Conservation (phyloP, 2,113 vertebrate species). For the Centrocercus urophasianus region DNA sequence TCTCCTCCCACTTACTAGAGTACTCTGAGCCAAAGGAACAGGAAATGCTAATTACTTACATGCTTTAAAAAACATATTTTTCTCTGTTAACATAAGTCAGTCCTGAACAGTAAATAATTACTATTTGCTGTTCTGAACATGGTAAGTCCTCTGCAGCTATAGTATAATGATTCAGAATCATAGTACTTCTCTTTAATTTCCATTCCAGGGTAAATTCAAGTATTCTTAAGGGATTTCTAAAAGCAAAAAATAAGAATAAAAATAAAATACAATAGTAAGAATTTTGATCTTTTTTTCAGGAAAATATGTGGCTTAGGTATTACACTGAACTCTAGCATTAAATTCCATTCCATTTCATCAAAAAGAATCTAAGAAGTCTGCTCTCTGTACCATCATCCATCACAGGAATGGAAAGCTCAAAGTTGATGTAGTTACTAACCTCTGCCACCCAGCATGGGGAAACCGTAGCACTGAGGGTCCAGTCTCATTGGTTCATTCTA, state of each 20-base stretch:
- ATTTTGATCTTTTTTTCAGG: background rate
- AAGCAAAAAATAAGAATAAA: background rate
- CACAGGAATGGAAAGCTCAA: background rate
- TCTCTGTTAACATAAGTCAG: background rate
- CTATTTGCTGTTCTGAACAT: background rate
- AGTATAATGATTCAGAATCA: background rate
- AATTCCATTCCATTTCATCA: background rate
- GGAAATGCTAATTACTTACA: slow-evolving; percentile 9
- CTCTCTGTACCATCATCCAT: background rate
- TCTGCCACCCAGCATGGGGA: background rate
- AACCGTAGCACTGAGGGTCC: background rate
- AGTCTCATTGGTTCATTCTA: background rate
- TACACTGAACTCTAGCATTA: background rate
- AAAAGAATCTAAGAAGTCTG: background rate
- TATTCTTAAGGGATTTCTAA: background rate
- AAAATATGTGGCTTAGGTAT: background rate
- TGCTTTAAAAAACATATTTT: background rate
- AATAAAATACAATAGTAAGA: background rate
- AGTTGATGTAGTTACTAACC: background rate
- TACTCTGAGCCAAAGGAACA: background rate
- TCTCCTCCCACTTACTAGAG: background rate
- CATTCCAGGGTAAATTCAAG: background rate
- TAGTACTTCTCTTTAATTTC: background rate
- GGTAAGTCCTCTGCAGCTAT: background rate
- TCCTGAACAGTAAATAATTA: background rate